Conservation (phyloP, 2,888 invertebrate genomes). For the Ceramica pisi region DNA sequence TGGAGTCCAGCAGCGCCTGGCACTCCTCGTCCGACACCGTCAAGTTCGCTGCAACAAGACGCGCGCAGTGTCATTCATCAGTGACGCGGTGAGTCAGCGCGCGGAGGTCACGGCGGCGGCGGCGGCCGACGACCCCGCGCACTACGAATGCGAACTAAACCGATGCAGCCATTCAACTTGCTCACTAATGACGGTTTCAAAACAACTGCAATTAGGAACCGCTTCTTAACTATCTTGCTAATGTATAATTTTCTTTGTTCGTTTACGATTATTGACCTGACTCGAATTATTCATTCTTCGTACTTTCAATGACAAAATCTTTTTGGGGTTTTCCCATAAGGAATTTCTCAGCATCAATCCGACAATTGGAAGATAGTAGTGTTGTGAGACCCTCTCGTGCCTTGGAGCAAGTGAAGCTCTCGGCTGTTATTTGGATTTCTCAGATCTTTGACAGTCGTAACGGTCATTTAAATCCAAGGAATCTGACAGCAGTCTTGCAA, state of each 20-base stretch:
- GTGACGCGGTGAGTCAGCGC: conserved; percentile 6
- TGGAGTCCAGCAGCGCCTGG: conserved; percentile 83
- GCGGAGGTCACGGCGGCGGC: conserved; percentile 5
- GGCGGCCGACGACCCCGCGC: conserved; percentile 40
- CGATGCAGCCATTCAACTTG: conserved; percentile 45
- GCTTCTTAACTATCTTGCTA: conserved; percentile 28
- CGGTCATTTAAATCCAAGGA: no score
- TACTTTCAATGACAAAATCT: background rate
- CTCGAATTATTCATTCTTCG: background rate
- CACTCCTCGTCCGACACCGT: conserved; percentile 87
- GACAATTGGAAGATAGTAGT: background rate
- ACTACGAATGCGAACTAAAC: conserved; percentile 24
- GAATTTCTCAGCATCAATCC: background rate
- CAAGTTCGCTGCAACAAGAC: conserved; percentile 80
- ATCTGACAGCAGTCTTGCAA: no score
- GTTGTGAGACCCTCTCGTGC: no score
- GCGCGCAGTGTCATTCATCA: background rate
- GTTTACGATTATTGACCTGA: conserved; percentile 14
- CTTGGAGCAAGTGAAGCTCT: no score
- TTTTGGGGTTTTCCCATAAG: background rate
- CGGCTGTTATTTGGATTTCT: no score
- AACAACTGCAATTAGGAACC: conserved; percentile 47
- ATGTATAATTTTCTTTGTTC: conserved; percentile 18
- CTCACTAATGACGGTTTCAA: conserved; percentile 26
- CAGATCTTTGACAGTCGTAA: no score